These are phyloP conservation scores for Gonioctena quinquepunctata DNA, from an alignment of 1,140 invertebrate species.

Conservation along the genomic window DNA sequence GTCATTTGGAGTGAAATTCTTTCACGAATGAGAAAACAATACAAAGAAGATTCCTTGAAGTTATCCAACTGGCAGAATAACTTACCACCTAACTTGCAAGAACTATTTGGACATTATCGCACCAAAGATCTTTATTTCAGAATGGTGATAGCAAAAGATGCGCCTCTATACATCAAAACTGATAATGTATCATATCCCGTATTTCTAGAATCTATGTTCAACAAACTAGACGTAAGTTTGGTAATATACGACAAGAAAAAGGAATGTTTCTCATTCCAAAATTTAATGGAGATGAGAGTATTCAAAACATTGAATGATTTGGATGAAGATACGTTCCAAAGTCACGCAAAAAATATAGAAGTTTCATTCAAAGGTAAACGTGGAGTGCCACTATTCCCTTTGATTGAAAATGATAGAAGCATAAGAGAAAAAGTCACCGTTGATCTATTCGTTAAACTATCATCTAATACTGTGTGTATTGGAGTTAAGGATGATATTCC, in stretches of 20 bases:
- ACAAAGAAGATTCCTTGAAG: neutral
- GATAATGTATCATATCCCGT: neutral
- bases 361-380: neutral
- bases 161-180: slow-evolving; percentile 2
- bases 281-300: neutral
- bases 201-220: neutral
- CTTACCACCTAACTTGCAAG: neutral
- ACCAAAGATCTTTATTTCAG: neutral
- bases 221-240: neutral
- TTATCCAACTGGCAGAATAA: neutral
- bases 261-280: neutral
- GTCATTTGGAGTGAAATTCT: neutral
- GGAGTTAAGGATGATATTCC: no score
- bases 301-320: neutral
- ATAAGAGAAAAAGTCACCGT: neutral
- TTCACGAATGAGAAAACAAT: neutral
- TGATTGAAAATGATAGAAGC: neutral
- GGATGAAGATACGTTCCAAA: neutral
- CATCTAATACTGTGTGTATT: neutral
- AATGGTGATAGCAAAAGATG: neutral
- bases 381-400: neutral
- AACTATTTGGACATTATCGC: neutral
- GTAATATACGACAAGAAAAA: neutral
- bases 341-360: neutral
- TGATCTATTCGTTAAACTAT: neutral